phyloP scores from a whole-genome alignment of 2,113 vertebrate genomes.

The Hippoglossus stenolepis region DNA sequence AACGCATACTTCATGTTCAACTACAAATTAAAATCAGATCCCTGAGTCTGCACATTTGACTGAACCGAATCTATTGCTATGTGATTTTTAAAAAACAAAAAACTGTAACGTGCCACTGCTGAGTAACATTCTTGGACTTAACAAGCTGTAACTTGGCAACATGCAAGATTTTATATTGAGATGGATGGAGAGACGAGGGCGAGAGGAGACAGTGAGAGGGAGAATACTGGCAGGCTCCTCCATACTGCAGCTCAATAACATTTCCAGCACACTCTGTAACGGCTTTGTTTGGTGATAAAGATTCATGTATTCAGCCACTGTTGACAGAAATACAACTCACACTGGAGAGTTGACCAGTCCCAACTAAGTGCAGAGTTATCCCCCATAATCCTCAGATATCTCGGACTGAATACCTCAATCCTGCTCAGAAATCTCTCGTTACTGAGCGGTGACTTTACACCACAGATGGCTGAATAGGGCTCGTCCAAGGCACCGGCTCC shows the following conservation, averaged over 20 bases:
- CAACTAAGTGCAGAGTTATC: constrained; percentile 16
- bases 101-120: constrained; percentile 52
- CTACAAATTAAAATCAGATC: constrained; percentile 46
- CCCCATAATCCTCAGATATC: constrained; percentile 29
- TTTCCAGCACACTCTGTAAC: constrained; percentile 31
- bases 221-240: constrained; percentile 38
- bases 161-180: constrained; percentile 55
- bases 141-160: constrained; percentile 72
- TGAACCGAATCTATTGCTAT: constrained; percentile 28
- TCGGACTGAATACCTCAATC: constrained; percentile 15
- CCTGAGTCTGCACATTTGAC: constrained; percentile 31
- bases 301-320: constrained; percentile 12
- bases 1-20: constrained; percentile 14
- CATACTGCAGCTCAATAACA: constrained; percentile 36
- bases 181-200: constrained; percentile 29
- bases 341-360: constrained; percentile 7
- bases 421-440: constrained; percentile 41
- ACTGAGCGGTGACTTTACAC: constrained; percentile 50
- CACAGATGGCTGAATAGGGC: constrained; percentile 37
- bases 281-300: constrained; percentile 24
- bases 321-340: constrained; percentile 26
- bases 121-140: constrained; percentile 71
- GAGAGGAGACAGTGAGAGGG: constrained; percentile 10
- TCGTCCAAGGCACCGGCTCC: constrained; percentile 26
- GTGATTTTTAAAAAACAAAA: constrained; percentile 23